Evolutionary conservation across 2,113 vertebrate genomes (phyloP), one percentile per base, ranked within the genome.

Genomic region (Aegithalos caudatus): DNA sequence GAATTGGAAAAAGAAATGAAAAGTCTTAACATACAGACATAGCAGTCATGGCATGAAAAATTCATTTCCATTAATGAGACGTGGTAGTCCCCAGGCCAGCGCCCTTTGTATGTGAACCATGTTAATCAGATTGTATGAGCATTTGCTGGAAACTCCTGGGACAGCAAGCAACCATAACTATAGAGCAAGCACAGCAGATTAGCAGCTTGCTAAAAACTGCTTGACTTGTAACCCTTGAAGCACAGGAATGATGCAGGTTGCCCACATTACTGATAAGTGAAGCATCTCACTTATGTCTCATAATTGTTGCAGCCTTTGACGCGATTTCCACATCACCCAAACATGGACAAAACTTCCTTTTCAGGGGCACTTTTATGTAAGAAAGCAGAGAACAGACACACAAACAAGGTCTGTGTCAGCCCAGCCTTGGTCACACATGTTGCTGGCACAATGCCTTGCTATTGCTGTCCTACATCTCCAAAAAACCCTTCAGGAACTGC

Each of bases 101-200:
- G 84, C 95, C 96, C 95, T 94, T 96, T 95, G 94, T 88, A 92
- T 13, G 66, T 94, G 96, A 97, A 97, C 96, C 94, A 77, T 96
- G 96, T 96, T 98, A 98, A 97, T 97, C 97, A 97, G 96, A 97
- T 95, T 95, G 94, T 97, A 95, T 67, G 96, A 97, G 95, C 94
- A 96, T 96, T 97, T 94, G 95, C 91, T 37, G 28, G 93, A 93
- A 96, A 92, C 97, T 97, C 96, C 76, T 77, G 97, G 95, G 97
- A 97, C 35, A 95, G 91, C 72, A 80, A 92, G 78, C 93, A 91
- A 94, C 87, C 90, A 58, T 42, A 96, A 92, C 96, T 85, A 81
- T 89, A 94, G 23, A 94, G 97, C 80, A 96, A 96, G 95, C 92
- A 79, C 74, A 93, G 96, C 96, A 96, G 91, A 97, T 91, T 93